phyloP scores from a whole-genome alignment of 2,888 invertebrate species.

The Cantharis rufa region DNA sequence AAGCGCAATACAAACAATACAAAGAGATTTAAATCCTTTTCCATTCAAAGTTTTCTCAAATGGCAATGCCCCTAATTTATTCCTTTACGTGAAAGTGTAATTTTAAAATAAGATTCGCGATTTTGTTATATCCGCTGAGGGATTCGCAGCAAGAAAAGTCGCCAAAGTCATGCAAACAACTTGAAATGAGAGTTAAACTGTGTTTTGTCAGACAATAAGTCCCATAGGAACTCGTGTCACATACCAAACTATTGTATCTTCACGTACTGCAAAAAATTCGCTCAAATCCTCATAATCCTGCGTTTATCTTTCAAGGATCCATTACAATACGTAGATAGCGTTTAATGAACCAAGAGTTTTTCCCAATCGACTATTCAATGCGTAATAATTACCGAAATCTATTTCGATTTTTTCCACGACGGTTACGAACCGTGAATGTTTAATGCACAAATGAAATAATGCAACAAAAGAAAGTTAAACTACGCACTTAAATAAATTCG shows the following conservation, averaged over 20 bases:
- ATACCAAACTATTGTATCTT: neutral
- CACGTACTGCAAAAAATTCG: neutral
- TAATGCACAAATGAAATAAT: neutral
- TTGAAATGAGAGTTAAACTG: neutral
- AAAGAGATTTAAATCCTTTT: neutral
- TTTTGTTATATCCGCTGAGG: neutral
- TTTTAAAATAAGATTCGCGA: neutral
- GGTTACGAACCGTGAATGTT: neutral
- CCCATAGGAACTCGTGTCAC: neutral
- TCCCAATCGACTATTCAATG: neutral
- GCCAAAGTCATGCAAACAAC: neutral
- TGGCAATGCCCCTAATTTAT: neutral
- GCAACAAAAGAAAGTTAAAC: conserved; percentile 2
- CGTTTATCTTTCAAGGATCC: neutral
- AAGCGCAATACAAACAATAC: neutral
- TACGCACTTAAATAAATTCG: conserved; percentile 12
- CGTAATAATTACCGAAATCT: neutral
- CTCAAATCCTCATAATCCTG: neutral
- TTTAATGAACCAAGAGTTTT: neutral
- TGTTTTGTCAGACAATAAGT: neutral
- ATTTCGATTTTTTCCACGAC: neutral
- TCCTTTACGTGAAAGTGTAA: neutral
- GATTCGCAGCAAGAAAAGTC: neutral
- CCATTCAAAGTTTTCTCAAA: neutral
- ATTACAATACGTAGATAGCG: neutral